Base-by-base conservation (phyloP, 1,140 invertebrate species). In the Panulirus ornatus region DNA sequence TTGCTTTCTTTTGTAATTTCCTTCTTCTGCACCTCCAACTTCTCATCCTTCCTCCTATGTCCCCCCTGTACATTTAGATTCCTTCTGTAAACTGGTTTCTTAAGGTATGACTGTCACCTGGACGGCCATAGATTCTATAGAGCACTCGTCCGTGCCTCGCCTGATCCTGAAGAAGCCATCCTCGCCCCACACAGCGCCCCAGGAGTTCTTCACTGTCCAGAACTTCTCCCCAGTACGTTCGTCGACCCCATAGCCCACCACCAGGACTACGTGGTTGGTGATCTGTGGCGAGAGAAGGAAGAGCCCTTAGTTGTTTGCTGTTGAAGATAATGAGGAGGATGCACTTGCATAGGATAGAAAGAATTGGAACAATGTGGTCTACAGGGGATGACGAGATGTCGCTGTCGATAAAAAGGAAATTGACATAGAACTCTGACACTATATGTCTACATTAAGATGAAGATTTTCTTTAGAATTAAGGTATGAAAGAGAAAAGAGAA, bases 141-240 rank as follows among this genome's bases (percentile, higher is more conserved):
- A 93, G 81, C 94, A 94, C 93, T 95, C 95, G 92, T 95, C 94
- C 14, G 88, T 93, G 30, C 95, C 95, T 83, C 95, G 93, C 70
- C 93, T 92, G 47, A 96, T 95, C 73, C 89, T 85, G 92, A 95
- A 94, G 87, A 92, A 94, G 1, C 95, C 95, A 2, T 94, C 88
- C 88, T 95, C 95, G 3, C 95, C 95, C 95, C 95, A 96, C 0
- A 91, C 71, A 6, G 92, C 91, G 14, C 95, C 95, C 95, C 95
- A 96, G 70, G 95, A 95, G 92, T 95, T 95, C 38, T 94, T 94
- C 16, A 94, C 92, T 75, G 94, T 93, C 94, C 94, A 95, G 92
- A 93, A 95, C 51, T 93, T 93, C 38, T 93, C 87, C 9, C 93
- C 93, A 44, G 93, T 93, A 30, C 92, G 84, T 40, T 92, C 85